Base-by-base conservation (phyloP, 2,797 vertebrate genomes). In the Labeo calbasu region DNA sequence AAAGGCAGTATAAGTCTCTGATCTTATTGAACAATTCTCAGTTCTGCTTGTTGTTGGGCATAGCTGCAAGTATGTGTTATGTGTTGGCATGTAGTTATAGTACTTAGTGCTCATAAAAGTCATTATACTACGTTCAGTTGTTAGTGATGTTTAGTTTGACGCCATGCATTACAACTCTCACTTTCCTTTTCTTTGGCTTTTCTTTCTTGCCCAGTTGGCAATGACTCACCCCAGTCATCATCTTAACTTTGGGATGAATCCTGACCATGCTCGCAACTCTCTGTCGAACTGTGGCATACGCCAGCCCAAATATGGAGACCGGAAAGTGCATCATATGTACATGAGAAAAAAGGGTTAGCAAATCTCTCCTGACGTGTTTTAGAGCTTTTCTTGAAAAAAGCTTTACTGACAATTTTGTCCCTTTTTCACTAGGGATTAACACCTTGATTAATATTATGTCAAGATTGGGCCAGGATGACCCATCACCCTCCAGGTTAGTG, bases 401-500 rank as follows among this genome's bases (percentile, higher is more conserved):
- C 28, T 32, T 32, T 32, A 12, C 15, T 59, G 4, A 77, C 2
- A 6, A 8, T 40, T 53, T 28, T 81, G 11, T 28, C n/a, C 1
- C 7, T 15, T 40, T 84, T 79, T 91, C 88, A 70, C 53, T 93
- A 99, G 98, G 98, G 84, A 99, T 99, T 94, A 99, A 99, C 92
- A 99, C 98, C 0, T 90, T 99, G 93, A 99, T 99, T 94, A 99
- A 99, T 94, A 99, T 99, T 91, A 99, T 99, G 98, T 99, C 98
- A 79, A 96, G 98, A 23, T 95, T 99, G 90, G 98, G 98, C 79
- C 98, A 99, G 94, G 98, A 99, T 82, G 98, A 99, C 92, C 98
- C 98, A 79, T 96, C 97, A 90, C 98, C 98, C 84, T 99, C 98
- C 91, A 98, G 98, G 98, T 99, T 94, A 91, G 25, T 70, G 1